Conservation (phyloP, 2,888 invertebrate genomes). For the Julus scanicus region DNA sequence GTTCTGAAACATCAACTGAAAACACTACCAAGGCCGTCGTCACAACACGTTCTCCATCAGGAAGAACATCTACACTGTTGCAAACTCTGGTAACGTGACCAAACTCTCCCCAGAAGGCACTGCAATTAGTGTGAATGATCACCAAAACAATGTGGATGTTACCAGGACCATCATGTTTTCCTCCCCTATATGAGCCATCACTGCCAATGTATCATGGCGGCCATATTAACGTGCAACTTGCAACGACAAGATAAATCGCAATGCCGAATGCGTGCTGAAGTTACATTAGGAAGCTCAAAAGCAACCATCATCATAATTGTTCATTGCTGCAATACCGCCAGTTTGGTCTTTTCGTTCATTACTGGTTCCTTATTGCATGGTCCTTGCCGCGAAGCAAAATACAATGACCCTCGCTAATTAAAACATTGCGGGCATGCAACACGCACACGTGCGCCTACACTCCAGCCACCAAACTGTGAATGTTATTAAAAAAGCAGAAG, state of each 20-base stretch:
- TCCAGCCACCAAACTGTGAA: neutral
- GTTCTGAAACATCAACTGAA: too few relatives aligned
- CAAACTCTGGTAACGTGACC: too few relatives aligned
- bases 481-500: neutral
- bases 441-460: neutral
- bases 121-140: too few relatives aligned
- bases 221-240: neutral
- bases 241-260: neutral
- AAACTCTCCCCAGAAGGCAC: too few relatives aligned
- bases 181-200: too few relatives aligned
- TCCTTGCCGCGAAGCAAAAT: slow-evolving; percentile 10
- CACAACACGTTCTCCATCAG: too few relatives aligned
- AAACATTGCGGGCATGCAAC: neutral
- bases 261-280: neutral
- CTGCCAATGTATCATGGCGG: too few relatives aligned
- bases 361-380: neutral
- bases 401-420: slow-evolving; percentile 14
- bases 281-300: neutral
- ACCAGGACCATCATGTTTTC: too few relatives aligned
- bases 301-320: neutral
- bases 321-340: neutral
- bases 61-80: too few relatives aligned
- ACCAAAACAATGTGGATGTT: too few relatives aligned
- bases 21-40: too few relatives aligned
- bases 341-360: neutral